A percentile compares a stretch with the other conserved stretches of the same genome.
Conservation (phyloP, 2,113 vertebrate genomes). For the Myiozetetes cayanensis region DNA sequence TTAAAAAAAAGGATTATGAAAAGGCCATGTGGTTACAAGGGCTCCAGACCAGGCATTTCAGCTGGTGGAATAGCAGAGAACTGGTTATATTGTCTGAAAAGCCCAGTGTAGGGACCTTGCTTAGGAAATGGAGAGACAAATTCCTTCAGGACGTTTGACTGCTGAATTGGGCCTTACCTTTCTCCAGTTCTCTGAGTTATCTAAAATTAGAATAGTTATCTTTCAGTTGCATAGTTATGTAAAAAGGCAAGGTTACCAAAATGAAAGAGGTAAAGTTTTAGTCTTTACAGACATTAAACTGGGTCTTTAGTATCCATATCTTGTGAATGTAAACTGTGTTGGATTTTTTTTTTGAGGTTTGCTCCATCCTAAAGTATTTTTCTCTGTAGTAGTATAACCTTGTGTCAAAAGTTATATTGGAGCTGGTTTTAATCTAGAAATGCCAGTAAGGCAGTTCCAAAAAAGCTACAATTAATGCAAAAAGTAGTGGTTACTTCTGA, state of each 20-base stretch:
- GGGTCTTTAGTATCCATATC: background rate
- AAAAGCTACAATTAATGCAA: background rate
- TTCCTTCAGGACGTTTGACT: background rate
- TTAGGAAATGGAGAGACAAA: background rate
- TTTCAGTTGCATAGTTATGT: background rate
- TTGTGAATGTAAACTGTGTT: background rate
- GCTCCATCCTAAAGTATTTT: background rate
- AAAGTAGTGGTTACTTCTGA: background rate
- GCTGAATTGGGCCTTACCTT: background rate
- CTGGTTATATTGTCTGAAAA: background rate
- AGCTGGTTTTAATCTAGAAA: background rate
- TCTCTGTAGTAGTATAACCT: background rate
- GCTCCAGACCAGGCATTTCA: background rate
- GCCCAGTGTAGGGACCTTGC: fast-evolving
- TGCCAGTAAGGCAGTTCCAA: background rate
- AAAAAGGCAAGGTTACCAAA: background rate
- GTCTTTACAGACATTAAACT: background rate
- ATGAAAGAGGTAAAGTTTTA: background rate
- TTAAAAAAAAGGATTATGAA: background rate
- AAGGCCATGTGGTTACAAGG: background rate
- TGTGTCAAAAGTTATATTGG: background rate
- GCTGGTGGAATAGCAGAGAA: background rate
- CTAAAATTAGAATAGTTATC: background rate
- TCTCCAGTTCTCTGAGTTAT: background rate
- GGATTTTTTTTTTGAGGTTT: background rate